Evolutionary conservation across 1,140 invertebrate genomes (phyloP), one percentile per base, ranked within the genome.

Genomic region (Panagrolaimus sp.): DNA sequence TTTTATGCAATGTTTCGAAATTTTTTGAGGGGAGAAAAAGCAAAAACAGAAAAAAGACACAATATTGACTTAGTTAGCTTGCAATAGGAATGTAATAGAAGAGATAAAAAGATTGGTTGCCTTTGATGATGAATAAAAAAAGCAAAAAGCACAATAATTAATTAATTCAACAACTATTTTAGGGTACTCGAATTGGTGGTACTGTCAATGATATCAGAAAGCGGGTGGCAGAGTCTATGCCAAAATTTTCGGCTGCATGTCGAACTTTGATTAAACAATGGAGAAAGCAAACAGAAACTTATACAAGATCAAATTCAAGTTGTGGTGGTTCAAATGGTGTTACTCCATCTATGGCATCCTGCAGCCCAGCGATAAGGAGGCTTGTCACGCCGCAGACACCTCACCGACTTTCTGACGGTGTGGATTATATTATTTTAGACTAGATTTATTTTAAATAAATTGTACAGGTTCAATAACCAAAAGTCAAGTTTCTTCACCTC

Each of bases 191-290:
- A 21, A 58, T 58, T 28, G 52, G 52, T 26, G 52, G 15, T 7
- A 58, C 28, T 28, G 52, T 58, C 10, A 58, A 58, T 58, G 52
- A 58, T 58, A n/a, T 58, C 52, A 21, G 52, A 17, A 58, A 58
- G 28, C 15, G 52, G 8, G 52, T 58, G 14, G 52, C 28, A 21
- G 52, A 58, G 28, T 26, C 52, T n/a, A 28, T 28, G 21, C 52
- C 52, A 14, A 58, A 58, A 58, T 58, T 58, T 28, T 26, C 21
- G 4, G 10, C 14, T 26, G 28, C 21, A 21, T 58, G 52, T 28
- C 52, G 52, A 26, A 17, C 1, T 12, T n/a, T 58, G 28, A 58
- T 58, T 28, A 58, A 58, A 28, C 52, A 58, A 58, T 58, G 52
- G 52, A 21, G 52, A n/a, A 58, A 58, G 17, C 15, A n/a, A 28